Evolutionary conservation across 2,797 vertebrate species (phyloP), one percentile per base, ranked within the genome.

Genomic region (Lepilemur septentrionalis): DNA sequence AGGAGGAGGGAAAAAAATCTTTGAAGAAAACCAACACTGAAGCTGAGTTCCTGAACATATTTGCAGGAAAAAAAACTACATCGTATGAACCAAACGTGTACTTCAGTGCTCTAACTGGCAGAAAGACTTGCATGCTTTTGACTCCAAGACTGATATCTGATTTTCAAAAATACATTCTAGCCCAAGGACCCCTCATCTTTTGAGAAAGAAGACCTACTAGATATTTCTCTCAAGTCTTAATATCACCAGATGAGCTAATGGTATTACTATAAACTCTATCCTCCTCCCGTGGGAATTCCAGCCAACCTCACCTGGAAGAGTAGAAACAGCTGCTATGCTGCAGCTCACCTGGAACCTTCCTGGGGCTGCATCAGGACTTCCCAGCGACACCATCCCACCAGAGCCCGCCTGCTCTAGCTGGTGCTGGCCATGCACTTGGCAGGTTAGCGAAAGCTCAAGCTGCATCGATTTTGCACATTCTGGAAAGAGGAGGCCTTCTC

Each of bases 321-420:
- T 0, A 3, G 18, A 28, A 10, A 41, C 14, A 82, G n/a, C 11
- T 0, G 5, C 0, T 2, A 2, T 0, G 3, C 5, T 30, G 20
- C 7, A 17, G 30, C 1, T 52, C 7, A 48, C 25, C 25, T 2
- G 65, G 41, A 52, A 32, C 55, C 20, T 5, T 1, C 5, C 41
- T 5, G 1, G 46, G 14, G 38, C 35, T 7, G 9, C 0, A 0
- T 9, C 8, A 0, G 32, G 17, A 0, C 6, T 50, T 22, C 55
- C 35, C 5, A 32, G 8, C 28, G 72, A 86, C 7, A 1, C 25
- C 0, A 0, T 7, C 3, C 67, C 63, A 2, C 5, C 7, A 1
- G 43, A 52, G 25, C 4, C 7, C 5, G 0, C 80, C n/a, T 3
- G 4, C n/a, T 50, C 32, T 2, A 2, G 55, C 32, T 20, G 1